These are phyloP conservation scores for Paraplagusia blochii DNA, from an alignment of 2,113 vertebrate species.

Conservation along the genomic window DNA sequence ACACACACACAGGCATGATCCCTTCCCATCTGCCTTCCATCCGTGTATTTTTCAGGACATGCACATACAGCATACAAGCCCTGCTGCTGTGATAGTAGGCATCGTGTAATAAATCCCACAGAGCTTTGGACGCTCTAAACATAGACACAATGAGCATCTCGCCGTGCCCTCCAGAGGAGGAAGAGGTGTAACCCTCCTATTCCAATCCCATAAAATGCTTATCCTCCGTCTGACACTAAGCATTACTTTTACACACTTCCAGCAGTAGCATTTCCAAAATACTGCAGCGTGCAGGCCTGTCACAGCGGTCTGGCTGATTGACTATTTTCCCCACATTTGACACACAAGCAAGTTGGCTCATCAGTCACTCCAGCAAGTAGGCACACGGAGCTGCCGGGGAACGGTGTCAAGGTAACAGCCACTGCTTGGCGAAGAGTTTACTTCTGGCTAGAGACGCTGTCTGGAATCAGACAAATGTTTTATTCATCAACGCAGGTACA, in stretches of 20 bases:
- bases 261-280: constrained; percentile 45
- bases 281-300: constrained; percentile 43
- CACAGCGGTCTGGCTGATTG: constrained; percentile 52
- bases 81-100: constrained; percentile 19
- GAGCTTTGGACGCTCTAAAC: constrained; percentile 29
- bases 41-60: constrained; percentile 20
- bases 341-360: constrained; percentile 62
- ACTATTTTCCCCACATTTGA: constrained; percentile 68
- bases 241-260: constrained; percentile 53
- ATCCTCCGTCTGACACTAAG: constrained; percentile 47
- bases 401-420: constrained; percentile 45
- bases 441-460: constrained; percentile 32
- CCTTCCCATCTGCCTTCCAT: constrained; percentile 18
- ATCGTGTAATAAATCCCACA: constrained; percentile 32
- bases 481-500: constrained; percentile 44
- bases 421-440: constrained; percentile 39
- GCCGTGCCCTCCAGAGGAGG: constrained; percentile 29
- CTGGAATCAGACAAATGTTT: constrained; percentile 43
- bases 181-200: constrained; percentile 42
- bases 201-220: constrained; percentile 56
- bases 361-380: constrained; percentile 65
- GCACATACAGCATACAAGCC: constrained; percentile 15
- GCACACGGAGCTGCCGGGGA: constrained; percentile 19
- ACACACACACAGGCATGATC: neutral
- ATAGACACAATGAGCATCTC: constrained; percentile 38